Conservation (phyloP, 2,888 invertebrate species). For the Rhabditoides inermis region DNA sequence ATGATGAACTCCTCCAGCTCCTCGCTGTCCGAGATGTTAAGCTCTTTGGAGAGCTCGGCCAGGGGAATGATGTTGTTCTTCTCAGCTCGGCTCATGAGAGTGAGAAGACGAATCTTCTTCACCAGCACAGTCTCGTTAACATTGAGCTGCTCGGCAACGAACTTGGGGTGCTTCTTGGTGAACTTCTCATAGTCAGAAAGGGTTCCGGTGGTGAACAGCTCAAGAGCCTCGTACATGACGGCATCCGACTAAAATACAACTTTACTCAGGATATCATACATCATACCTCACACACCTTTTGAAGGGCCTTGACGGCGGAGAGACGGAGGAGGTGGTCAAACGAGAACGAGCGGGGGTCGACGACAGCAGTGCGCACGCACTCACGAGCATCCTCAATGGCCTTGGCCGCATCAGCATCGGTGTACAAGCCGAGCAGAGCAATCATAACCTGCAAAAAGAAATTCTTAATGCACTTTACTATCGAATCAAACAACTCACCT, state of each 20-base stretch:
- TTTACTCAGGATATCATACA: background rate
- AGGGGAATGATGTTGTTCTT: slow-evolving; percentile 77
- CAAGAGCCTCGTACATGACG: slow-evolving; percentile 36
- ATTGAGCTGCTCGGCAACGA: slow-evolving; percentile 64
- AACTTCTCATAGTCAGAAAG: slow-evolving; percentile 32
- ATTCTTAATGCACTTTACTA: background rate
- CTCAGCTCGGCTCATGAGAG: slow-evolving; percentile 96
- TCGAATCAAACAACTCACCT: slow-evolving; percentile 17
- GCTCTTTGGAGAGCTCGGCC: slow-evolving; percentile 74
- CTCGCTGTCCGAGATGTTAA: slow-evolving; percentile 70
- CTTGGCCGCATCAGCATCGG: slow-evolving; percentile 82
- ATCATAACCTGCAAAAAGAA: slow-evolving; percentile 65
- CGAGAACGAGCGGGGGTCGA: slow-evolving; percentile 75
- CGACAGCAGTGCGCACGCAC: slow-evolving; percentile 87
- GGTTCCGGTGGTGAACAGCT: slow-evolving; percentile 39
- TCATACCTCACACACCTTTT: slow-evolving; percentile 54
- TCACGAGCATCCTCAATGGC: slow-evolving; percentile 84
- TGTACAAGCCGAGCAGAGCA: slow-evolving; percentile 86
- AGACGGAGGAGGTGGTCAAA: slow-evolving; percentile 84
- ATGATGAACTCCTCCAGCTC: slow-evolving; percentile 94
- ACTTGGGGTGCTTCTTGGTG: slow-evolving; percentile 64
- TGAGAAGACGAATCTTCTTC: slow-evolving; percentile 85
- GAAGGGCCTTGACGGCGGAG: slow-evolving; percentile 79
- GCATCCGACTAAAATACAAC: slow-evolving; percentile 26
- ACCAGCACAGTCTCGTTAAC: slow-evolving; percentile 34